Evolutionary conservation across 2,888 invertebrate genomes (phyloP), one percentile per base, ranked within the genome.

Genomic region (Pasiphila rectangulata): DNA sequence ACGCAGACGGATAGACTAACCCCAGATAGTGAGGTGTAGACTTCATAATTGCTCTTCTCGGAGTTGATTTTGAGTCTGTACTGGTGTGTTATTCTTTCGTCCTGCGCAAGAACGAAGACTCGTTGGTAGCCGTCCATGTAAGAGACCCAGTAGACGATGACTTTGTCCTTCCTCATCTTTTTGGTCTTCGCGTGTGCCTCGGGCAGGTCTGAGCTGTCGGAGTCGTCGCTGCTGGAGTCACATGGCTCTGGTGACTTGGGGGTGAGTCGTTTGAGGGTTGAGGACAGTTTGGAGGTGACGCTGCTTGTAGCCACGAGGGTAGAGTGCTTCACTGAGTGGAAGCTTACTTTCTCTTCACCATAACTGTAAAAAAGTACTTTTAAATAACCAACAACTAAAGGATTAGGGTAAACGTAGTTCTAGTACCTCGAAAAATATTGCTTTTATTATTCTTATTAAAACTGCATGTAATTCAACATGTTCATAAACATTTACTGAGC

Each of bases 101-200:
- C 94, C 73, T 95, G 95, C 0, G 95, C 94, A 62, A 96, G 90
- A 9, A 94, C 88, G 44, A 95, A 86, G 0, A 94, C 93, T 61
- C 94, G 83, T 74, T 96, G 95, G 32, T 91, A 90, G 0, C 92
- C 93, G 52, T 95, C 94, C 75, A 94, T 90, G 68, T 93, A 95
- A 3, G 94, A 94, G 23, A 94, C 90, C 95, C 95, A 96, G 75
- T 94, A 94, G 5, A 96, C 93, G 0, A 92, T 83, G 2, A 94
- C 92, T 72, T 94, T 94, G 68, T 94, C 94, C 68, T 92, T 93
- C 42, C 93, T 90, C 49, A 93, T 92, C 73, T 93, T 92, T 59
- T 92, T 92, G 27, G 83, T 80, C 54, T 90, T 83, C 0, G 75
- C 71, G 9, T 86, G 83, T 32, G 75, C 80, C 63, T 91, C 91